Percentiles rank a stretch among this genome's conserved stretches.
Evolutionary conservation across 1,140 invertebrate species (phyloP).

Genomic region (Anthonomus grandis): DNA sequence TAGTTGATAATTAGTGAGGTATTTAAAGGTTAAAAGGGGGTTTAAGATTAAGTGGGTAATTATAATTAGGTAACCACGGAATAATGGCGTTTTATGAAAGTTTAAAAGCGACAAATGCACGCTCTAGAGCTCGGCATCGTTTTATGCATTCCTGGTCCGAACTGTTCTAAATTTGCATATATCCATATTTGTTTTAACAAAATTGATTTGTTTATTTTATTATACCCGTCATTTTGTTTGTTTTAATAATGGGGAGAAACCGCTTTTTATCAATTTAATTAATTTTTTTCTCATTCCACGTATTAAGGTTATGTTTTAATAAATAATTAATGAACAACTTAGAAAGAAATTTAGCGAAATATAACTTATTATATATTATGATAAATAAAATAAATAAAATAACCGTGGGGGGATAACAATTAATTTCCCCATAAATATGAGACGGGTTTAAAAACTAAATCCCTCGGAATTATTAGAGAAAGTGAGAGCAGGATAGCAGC

Average conservation of each 20-base stretch:
- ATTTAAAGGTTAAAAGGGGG: too few relatives aligned
- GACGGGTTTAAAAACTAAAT: constrained; percentile 22
- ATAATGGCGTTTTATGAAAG: too few relatives aligned
- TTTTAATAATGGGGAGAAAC: background rate
- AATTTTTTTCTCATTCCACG: background rate
- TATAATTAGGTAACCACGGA: too few relatives aligned
- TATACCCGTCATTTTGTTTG: constrained; percentile 17
- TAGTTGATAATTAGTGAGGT: too few relatives aligned
- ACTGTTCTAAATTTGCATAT: constrained; percentile 32
- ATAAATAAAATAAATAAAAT: constrained; percentile 2
- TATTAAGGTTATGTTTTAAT: background rate
- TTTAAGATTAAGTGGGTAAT: too few relatives aligned
- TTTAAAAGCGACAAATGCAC: too few relatives aligned
- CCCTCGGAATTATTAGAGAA: constrained; percentile 31
- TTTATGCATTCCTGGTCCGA: constrained; percentile 17
- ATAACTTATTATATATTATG: background rate
- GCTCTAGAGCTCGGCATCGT: too few relatives aligned
- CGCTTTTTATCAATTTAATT: background rate
- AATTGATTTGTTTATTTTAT: constrained; percentile 24
- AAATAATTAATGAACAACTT: background rate
- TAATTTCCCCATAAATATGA: background rate
- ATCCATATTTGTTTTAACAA: constrained; percentile 30
- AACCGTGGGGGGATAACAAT: background rate
- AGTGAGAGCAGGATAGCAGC: too few relatives aligned
- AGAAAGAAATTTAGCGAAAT: background rate